Conservation (phyloP, 53 echinoderm and acorn worm genomes). For the Pentamera pediparva region DNA sequence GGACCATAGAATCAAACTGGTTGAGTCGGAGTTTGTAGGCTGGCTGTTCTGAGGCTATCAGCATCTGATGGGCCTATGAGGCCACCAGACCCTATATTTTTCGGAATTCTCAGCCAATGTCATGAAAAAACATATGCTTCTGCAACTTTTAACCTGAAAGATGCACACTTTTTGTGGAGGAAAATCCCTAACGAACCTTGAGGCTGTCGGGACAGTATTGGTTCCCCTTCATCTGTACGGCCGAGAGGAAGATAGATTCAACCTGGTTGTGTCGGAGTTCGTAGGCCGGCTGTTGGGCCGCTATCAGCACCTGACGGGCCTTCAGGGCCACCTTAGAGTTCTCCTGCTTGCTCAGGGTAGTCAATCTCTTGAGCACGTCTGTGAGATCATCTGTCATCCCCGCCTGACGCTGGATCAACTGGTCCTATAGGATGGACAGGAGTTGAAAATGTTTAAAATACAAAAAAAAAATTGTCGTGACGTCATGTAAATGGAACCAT, state of each 20-base stretch:
- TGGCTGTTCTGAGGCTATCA: too few species aligned
- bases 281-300: conserved; percentile 93
- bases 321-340: conserved; percentile 87
- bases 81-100: too few species aligned
- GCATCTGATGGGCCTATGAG: too few species aligned
- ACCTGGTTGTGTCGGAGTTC: conserved; percentile 96
- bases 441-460: too few species aligned
- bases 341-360: conserved; percentile 86
- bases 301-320: conserved; percentile 88
- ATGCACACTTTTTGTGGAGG: not conserved
- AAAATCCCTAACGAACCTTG: conserved; percentile 47
- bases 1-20: too few species aligned
- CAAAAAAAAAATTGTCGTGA: too few species aligned
- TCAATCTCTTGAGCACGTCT: conserved; percentile 72
- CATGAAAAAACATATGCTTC: too few species aligned
- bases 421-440: conserved; percentile 53
- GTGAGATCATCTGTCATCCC: conserved; percentile 89
- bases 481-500: too few species aligned
- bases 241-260: conserved; percentile 94
- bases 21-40: too few species aligned
- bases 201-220: conserved; percentile 95
- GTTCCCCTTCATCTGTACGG: conserved; percentile 97
- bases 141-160: too few species aligned
- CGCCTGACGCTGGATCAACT: conserved; percentile 70
- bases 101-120: not conserved